These are phyloP conservation scores for chimpanzee (Pan troglodytes) DNA, from an alignment of 2,113 vertebrate species.

Conservation along the genomic window DNA sequence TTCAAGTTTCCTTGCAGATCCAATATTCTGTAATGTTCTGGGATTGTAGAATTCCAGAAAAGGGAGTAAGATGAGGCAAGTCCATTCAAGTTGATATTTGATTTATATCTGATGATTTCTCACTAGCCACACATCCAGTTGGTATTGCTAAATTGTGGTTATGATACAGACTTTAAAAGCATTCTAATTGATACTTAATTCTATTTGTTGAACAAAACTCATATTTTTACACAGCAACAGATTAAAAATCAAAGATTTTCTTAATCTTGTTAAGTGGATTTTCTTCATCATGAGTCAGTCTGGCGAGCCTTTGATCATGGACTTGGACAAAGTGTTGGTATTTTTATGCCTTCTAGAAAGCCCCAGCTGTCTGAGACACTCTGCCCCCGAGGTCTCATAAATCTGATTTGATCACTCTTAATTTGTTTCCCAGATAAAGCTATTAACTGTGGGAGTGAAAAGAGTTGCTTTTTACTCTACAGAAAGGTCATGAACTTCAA, in stretches of 20 bases:
- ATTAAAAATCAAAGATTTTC: conserved; percentile 62
- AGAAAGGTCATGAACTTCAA: conserved; percentile 20
- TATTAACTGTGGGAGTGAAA: conserved; percentile 10
- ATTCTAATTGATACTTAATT: conserved; percentile 35
- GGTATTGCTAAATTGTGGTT: not conserved
- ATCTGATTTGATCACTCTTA: conserved; percentile 61
- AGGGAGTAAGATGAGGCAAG: not conserved
- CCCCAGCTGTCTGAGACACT: conserved; percentile 51
- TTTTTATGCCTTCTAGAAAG: conserved; percentile 63
- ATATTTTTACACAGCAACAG: conserved; percentile 40
- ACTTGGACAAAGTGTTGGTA: conserved; percentile 39
- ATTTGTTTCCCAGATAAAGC: conserved; percentile 66
- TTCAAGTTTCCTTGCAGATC: not conserved
- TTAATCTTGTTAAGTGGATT: conserved; percentile 56
- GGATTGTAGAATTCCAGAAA: conserved; percentile 11
- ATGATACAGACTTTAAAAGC: not conserved
- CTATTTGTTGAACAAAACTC: conserved; percentile 30
- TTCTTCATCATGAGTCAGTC: conserved; percentile 60
- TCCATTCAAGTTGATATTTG: not conserved
- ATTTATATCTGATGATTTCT: conserved; percentile 8
- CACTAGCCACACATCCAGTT: not conserved
- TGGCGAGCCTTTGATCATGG: conserved; percentile 55
- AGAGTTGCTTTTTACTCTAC: conserved; percentile 38
- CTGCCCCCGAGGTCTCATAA: conserved; percentile 44
- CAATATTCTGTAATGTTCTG: not conserved